Percentiles rank a stretch among this genome's conserved stretches.
Conservation (phyloP, 2,888 invertebrate genomes). For the Bugula neritina region DNA sequence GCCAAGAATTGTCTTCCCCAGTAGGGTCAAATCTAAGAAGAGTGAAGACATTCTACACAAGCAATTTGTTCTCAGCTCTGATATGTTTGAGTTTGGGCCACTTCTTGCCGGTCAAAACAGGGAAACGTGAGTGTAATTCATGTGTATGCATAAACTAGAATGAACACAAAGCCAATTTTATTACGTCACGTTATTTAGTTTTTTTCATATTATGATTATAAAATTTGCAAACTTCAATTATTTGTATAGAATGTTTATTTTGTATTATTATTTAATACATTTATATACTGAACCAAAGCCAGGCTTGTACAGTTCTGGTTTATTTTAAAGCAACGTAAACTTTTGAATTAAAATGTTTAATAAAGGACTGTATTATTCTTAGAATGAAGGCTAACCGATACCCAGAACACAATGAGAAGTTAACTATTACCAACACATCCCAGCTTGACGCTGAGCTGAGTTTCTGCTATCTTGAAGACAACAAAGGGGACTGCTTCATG, state of each 20-base stretch:
- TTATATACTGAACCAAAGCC: no score
- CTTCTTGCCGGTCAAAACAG: slow-evolving; percentile 51
- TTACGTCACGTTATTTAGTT: no score
- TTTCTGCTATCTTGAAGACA: slow-evolving; percentile 52
- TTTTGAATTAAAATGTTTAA: no score
- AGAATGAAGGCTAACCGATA: slow-evolving; percentile 44
- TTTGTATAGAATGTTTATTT: no score
- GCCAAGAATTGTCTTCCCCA: slow-evolving; percentile 53
- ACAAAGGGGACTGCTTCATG: slow-evolving; percentile 50
- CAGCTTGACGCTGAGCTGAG: slow-evolving; percentile 51
- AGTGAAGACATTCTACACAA: slow-evolving; percentile 51
- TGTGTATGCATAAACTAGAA: no score
- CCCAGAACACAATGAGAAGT: slow-evolving; percentile 51
- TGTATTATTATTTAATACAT: no score
- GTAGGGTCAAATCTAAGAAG: slow-evolving; percentile 48
- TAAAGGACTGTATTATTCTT: no score
- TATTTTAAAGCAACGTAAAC: no score
- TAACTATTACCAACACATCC: slow-evolving; percentile 50
- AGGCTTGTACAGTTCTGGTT: no score
- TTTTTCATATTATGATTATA: neutral
- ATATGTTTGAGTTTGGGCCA: slow-evolving; percentile 54
- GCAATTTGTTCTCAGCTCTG: slow-evolving; percentile 49
- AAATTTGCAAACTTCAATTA: no score
- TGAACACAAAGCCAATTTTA: no score
- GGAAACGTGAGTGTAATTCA: slow-evolving; percentile 46